A percentile compares a stretch with the other conserved stretches of the same genome.
Evolutionary conservation across 2,888 invertebrate genomes (phyloP).

Genomic region (Mamestra brassicae): DNA sequence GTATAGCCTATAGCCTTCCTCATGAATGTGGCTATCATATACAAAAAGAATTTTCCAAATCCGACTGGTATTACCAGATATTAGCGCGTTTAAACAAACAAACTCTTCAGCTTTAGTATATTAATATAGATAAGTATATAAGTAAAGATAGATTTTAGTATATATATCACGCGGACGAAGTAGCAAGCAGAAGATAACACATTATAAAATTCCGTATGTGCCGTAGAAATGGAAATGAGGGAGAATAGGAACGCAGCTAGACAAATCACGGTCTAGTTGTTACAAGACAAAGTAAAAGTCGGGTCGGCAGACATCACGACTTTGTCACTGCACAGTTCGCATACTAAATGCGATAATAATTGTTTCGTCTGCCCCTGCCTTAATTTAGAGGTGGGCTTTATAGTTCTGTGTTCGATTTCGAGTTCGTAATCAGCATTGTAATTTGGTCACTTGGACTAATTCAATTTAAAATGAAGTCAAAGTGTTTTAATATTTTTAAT

Average conservation of each 20-base stretch:
- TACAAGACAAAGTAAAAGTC: constrained; percentile 69
- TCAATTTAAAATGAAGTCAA: no score
- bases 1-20: no score
- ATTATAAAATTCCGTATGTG: constrained; percentile 61
- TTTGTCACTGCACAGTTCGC: constrained; percentile 54
- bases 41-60: no score
- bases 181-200: constrained; percentile 11
- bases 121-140: no score
- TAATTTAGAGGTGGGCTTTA: constrained; percentile 15
- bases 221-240: constrained; percentile 67
- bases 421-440: constrained; percentile 7
- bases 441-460: background rate
- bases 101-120: no score
- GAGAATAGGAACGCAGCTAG: constrained; percentile 62
- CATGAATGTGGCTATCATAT: no score
- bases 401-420: background rate
- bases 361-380: constrained; percentile 37
- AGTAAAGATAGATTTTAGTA: no score
- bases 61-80: no score
- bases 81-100: no score
- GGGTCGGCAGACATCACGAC: constrained; percentile 64
- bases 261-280: constrained; percentile 74
- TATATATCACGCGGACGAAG: background rate
- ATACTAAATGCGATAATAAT: constrained; percentile 66
- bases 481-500: no score